Conservation (phyloP, 2,888 invertebrate genomes). For the Scelioninae gen. 1 region DNA sequence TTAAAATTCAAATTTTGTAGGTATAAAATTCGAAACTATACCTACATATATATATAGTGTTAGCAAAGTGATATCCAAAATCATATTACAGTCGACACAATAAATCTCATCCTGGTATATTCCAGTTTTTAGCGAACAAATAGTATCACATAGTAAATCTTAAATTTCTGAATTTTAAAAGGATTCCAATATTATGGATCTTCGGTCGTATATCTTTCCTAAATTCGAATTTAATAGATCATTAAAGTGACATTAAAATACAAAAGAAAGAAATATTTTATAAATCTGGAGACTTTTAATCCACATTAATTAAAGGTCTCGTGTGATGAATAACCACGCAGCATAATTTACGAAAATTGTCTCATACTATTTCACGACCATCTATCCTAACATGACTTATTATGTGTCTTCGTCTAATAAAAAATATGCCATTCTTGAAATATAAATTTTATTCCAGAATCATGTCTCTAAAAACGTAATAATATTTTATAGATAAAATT, state of each 20-base stretch:
- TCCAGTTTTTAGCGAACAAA: constrained; percentile 10
- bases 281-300: constrained; percentile 44
- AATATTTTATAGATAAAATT: constrained; percentile 24
- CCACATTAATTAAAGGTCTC: constrained; percentile 52
- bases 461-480: constrained; percentile 29
- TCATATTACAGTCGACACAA: not conserved
- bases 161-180: constrained; percentile 32
- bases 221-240: constrained; percentile 65
- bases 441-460: constrained; percentile 34
- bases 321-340: constrained; percentile 51
- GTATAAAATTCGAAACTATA: too few species aligned
- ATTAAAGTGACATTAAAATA: constrained; percentile 47
- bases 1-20: too few species aligned
- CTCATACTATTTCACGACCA: constrained; percentile 37
- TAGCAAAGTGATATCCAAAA: too few species aligned
- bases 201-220: constrained; percentile 37
- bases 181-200: constrained; percentile 35
- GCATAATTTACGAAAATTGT: constrained; percentile 54
- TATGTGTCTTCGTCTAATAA: constrained; percentile 36
- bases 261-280: constrained; percentile 44
- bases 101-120: not conserved
- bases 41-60: too few species aligned
- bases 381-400: constrained; percentile 41
- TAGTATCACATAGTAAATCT: constrained; percentile 35
- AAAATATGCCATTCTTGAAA: constrained; percentile 35